Conservation (phyloP, 2,113 vertebrate species). For the Anguilla rostrata region DNA sequence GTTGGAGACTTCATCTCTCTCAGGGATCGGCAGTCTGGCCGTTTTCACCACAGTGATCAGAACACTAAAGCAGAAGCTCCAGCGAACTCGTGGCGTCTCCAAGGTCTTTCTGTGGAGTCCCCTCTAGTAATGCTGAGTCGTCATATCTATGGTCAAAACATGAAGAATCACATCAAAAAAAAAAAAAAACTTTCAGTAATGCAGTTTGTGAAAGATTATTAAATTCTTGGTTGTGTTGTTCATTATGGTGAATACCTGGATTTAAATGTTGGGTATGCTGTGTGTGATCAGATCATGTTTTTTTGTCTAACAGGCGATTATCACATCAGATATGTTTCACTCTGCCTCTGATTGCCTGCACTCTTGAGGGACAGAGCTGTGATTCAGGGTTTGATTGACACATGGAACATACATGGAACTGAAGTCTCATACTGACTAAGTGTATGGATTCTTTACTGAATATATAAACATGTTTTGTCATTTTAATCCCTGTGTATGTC, state of each 20-base stretch:
- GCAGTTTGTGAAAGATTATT: no score
- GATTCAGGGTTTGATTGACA: not conserved
- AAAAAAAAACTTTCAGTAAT: no score
- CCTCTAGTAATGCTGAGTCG: not conserved
- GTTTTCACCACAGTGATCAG: not conserved
- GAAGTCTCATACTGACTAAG: not conserved
- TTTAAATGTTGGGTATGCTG: not conserved
- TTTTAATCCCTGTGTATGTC: not conserved
- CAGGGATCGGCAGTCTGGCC: not conserved
- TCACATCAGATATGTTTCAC: not conserved
- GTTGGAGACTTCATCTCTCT: not conserved
- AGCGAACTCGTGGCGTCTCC: no score
- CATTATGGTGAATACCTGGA: no score
- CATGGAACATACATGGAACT: not conserved
- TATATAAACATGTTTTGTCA: not conserved
- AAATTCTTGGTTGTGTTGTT: no score
- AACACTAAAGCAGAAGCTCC: not conserved
- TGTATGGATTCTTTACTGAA: not conserved
- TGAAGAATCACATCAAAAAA: not conserved
- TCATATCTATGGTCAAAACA: not conserved
- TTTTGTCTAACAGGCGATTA: not conserved
- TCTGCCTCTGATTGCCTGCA: not conserved
- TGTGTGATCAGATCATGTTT: not conserved
- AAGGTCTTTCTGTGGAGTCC: no score
- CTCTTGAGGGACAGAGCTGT: not conserved